A percentile compares a stretch with the other conserved stretches of the same genome.
These are phyloP conservation scores for Mormyrus hasselquistii DNA, from an alignment of 2,797 vertebrate genomes.

Conservation along the genomic window DNA sequence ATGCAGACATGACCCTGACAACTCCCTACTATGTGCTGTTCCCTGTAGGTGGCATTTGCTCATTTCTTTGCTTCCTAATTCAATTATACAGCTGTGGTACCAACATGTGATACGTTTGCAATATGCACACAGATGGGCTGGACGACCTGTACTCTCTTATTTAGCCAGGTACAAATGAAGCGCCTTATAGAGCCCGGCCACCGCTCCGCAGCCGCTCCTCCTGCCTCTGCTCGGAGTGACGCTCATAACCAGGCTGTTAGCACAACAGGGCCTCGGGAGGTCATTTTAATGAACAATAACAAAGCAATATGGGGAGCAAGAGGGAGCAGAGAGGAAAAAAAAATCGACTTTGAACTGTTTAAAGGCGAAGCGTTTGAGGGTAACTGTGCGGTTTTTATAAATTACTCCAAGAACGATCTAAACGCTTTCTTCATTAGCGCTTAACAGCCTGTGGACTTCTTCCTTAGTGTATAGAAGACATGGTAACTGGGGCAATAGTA, in stretches of 20 bases:
- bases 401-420: slow-evolving; percentile 32
- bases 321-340: slow-evolving; percentile 16
- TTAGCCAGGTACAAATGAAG: slow-evolving; percentile 4
- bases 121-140: not conserved
- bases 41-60: not conserved
- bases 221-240: slow-evolving; percentile 24
- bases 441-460: not conserved
- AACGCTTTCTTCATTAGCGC: slow-evolving; percentile 21
- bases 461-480: no score
- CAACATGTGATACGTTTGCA: not conserved
- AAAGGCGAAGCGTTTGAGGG: slow-evolving; percentile 35
- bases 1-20: not conserved
- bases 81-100: not conserved
- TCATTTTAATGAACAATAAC: slow-evolving; percentile 41
- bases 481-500: not conserved
- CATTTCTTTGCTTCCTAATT: not conserved
- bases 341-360: slow-evolving; percentile 38
- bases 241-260: slow-evolving; percentile 40
- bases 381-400: slow-evolving; percentile 32
- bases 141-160: not conserved
- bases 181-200: slow-evolving; percentile 9
- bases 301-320: slow-evolving; percentile 27
- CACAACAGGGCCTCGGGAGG: slow-evolving; percentile 37
- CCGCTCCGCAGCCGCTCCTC: slow-evolving; percentile 6
- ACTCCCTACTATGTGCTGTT: not conserved